Evolutionary conservation across 35 echinoderm and acorn worm species (phyloP).

Genomic region (Nesometra sesokonis): DNA sequence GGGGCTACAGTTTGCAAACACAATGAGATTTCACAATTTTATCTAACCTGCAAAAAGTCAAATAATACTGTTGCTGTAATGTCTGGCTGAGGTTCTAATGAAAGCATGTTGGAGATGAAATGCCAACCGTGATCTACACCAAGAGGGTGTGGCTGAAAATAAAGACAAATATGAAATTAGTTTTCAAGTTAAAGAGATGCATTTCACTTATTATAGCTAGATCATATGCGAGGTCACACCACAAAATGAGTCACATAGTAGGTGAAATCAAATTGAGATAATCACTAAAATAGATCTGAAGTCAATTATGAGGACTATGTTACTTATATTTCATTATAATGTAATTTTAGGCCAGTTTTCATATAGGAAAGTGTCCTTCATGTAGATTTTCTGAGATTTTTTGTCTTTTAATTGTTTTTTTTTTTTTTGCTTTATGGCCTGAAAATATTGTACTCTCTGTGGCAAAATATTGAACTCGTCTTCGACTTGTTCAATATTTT

Average conservation of each 20-base stretch:
- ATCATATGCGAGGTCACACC: neutral
- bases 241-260: too few relatives aligned
- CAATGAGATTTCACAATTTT: neutral
- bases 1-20: neutral
- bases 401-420: neutral
- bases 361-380: too few relatives aligned
- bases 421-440: too few relatives aligned
- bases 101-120: slow-evolving; percentile 58
- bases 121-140: slow-evolving; percentile 64
- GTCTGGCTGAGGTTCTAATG: slow-evolving; percentile 79
- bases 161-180: neutral
- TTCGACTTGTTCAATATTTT: too few relatives aligned
- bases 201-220: neutral
- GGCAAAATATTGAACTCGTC: too few relatives aligned
- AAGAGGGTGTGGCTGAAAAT: slow-evolving; percentile 37
- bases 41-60: slow-evolving; percentile 81
- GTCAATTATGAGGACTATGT: too few relatives aligned
- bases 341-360: too few relatives aligned
- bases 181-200: neutral
- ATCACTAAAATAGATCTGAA: too few relatives aligned
- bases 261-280: too few relatives aligned
- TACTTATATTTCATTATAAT: too few relatives aligned
- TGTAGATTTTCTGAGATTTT: too few relatives aligned
- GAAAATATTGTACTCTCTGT: too few relatives aligned
- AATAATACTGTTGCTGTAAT: slow-evolving; percentile 87